Base-by-base conservation (phyloP, 2,797 vertebrate species). In the Gallirallus australis region DNA sequence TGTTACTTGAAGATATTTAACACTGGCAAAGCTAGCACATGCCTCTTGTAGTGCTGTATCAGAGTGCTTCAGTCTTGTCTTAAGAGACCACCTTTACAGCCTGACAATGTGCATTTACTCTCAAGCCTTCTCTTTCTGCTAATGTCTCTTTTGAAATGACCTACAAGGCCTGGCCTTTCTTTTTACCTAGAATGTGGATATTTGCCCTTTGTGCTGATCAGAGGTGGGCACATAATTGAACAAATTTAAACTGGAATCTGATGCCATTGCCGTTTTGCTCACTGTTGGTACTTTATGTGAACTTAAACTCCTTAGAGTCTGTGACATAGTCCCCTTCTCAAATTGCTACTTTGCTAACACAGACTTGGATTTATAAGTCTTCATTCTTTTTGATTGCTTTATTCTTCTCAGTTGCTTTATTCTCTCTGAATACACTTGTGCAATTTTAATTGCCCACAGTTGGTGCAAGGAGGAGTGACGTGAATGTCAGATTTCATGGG, bases 11-110 rank as follows among this genome's bases (percentile, higher is more conserved):
- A 82, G 33, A 10, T 1, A 4, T 50, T 80, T 64, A 78, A 35
- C 27, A 28, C 11, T 30, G 81, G 18, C 15, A 64, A 2, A 15
- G 24, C 28, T 45, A 27, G 27, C 11, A 33, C 0, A 0, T 40
- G 18, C 15, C 15, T 86, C 20, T 31, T 69, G 33, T 50, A 16
- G 8, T 15, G 10, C 12, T 31, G 13, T 33, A 25, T 66, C 30
- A 7, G 2, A 6, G 14, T 25, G 24, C 42, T 84, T 82, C 63
- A 45, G 3, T 53, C 42, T 52, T 71, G 30, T 72, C 39, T 71
- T 70, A 37, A 79, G 20, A 63, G 20, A 60, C 10, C 39, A 66
- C 27, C 25, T 73, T 60, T 54, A 82, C 35, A 77, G 19, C 27
- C 69, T 17, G 7, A 63, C 48, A 31, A 45, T 3, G 21, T 52